Evolutionary conservation across 2,797 vertebrate species (phyloP), one percentile per base, ranked within the genome.

Genomic region (Aplochiton taeniatus): DNA sequence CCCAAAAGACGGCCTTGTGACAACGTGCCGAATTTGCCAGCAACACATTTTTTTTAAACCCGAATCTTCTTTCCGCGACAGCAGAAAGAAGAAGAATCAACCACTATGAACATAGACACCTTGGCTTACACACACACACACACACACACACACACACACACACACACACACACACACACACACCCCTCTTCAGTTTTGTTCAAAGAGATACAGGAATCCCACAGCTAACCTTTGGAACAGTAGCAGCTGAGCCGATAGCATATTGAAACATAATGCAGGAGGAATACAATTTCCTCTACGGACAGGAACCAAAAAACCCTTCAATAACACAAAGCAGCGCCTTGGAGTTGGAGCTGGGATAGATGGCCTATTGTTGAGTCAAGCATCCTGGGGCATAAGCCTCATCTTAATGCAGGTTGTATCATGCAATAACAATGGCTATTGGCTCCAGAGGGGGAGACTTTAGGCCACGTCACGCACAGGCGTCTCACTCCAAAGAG

Each of bases 341-440:
- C 74, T 63, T 19, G 57, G 70, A 58, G 53, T 31, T 31, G 57
- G 70, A 58, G 53, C 6, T 31, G 31, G 63, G 55, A 59, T 51
- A 51, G 48, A 54, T 66, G 53, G 52, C 20, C 48, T 58, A 17
- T 48, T 73, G 75, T 74, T 62, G 61, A 66, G 51, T 75, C 62
- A 58, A 66, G 63, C 72, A 74, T 86, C 74, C 31, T 76, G 61
- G 62, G 66, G 68, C 51, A 53, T 76, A 76, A 88, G 84, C 83
- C 83, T 79, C 70, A 55, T 80, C 79, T 62, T 87, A 91, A 90
- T 89, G 73, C 89, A 68, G 58, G 82, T 86, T 89, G 79, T 88
- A 85, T 86, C 80, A 82, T 82, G 84, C 75, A 88, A 91, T 87
- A 91, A 89, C 85, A 88, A 18, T 11, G 56, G 76, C 81, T 80